Percentiles rank a stretch among this genome's conserved stretches.
Conservation (phyloP, 2,797 vertebrate species). For the Danio kyathit region DNA sequence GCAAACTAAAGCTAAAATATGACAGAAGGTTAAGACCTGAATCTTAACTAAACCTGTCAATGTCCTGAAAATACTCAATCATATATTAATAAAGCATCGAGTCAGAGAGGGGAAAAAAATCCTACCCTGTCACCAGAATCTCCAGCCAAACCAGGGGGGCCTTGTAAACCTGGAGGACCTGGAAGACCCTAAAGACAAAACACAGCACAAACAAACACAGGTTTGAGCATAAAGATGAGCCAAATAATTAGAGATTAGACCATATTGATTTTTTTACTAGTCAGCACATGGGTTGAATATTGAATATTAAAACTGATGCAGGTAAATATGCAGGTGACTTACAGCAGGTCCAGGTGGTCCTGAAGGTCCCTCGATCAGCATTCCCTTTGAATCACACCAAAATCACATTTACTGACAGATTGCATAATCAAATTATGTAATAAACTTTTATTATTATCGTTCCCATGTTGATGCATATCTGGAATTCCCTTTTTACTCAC, state of each 20-base stretch:
- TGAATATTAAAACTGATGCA: not conserved
- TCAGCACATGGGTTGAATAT: not conserved
- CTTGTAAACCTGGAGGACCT: constrained; percentile 92
- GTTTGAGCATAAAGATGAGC: not conserved
- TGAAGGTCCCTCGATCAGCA: constrained; percentile 95
- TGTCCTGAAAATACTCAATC: not conserved
- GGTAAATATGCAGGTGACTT: constrained; percentile 70
- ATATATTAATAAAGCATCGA: constrained; percentile 22
- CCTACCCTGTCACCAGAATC: constrained; percentile 96
- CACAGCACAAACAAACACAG: constrained; percentile 35
- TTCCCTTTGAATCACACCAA: constrained; percentile 82
- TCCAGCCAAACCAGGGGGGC: constrained; percentile 89
- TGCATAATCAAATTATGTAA: not conserved
- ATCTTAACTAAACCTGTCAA: not conserved
- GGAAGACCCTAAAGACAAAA: constrained; percentile 88
- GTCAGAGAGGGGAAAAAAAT: constrained; percentile 40
- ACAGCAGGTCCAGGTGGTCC: constrained; percentile 91
- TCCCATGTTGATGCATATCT: not conserved
- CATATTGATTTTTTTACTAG: not conserved
- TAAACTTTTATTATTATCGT: not conserved
- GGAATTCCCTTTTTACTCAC: constrained; percentile 78
- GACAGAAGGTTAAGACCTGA: not conserved
- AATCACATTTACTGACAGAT: not conserved
- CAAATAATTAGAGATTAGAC: not conserved
- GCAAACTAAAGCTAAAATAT: not conserved